These are phyloP conservation scores for Artibeus jamaicensis DNA, from an alignment of 2,797 vertebrate genomes.

Conservation along the genomic window DNA sequence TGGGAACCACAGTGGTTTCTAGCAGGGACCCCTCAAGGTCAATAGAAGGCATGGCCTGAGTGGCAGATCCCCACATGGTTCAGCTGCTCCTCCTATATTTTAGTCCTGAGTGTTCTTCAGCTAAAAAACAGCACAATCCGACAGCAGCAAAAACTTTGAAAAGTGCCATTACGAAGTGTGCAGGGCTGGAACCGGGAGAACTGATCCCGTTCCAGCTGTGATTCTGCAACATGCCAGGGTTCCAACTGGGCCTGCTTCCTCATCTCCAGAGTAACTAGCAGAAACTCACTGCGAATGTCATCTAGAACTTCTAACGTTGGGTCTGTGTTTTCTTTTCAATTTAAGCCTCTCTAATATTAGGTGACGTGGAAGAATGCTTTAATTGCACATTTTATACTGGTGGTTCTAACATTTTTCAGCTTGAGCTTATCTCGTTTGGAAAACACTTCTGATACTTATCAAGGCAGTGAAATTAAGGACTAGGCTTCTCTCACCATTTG, in stretches of 20 bases:
- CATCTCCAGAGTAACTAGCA: not conserved
- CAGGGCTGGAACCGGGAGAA: not conserved
- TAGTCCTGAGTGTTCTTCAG: not conserved
- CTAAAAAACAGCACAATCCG: not conserved
- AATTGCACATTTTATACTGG: not conserved
- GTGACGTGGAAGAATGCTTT: not conserved
- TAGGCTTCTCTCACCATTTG: not conserved
- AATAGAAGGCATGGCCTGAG: not conserved
- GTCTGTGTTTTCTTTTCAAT: not conserved
- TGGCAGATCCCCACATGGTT: not conserved
- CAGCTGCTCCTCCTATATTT: not conserved
- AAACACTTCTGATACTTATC: not conserved
- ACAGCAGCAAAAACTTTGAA: not conserved
- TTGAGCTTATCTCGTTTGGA: not conserved
- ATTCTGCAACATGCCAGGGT: not conserved
- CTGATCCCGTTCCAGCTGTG: not conserved
- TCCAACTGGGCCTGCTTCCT: not conserved
- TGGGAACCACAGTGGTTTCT: not conserved
- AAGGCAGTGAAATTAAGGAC: not conserved
- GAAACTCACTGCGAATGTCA: not conserved
- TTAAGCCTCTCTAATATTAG: not conserved
- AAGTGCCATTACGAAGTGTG: not conserved
- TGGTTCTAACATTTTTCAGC: not conserved
- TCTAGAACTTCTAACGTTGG: not conserved
- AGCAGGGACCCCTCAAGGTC: not conserved